phyloP scores from a whole-genome alignment of 2,113 vertebrate species.

The Pao palembangensis region DNA sequence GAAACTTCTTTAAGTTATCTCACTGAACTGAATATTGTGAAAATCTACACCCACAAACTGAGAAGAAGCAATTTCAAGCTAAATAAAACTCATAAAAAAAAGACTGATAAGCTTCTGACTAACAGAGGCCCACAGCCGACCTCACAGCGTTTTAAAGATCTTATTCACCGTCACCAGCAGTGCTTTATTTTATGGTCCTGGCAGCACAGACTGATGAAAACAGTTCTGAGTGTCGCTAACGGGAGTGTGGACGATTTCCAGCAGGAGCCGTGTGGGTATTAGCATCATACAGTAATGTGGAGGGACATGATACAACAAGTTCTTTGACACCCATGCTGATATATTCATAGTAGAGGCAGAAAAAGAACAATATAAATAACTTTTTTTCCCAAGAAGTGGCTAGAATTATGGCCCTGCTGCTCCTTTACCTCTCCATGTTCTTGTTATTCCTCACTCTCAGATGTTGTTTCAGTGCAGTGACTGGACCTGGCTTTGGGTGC shows the following conservation, averaged over 20 bases:
- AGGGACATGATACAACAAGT: not conserved
- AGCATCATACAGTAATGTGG: not conserved
- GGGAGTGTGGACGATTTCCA: constrained; percentile 19
- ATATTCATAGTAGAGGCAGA: constrained; percentile 35
- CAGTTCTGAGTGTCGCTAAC: constrained; percentile 1
- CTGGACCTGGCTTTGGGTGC: constrained; percentile 32
- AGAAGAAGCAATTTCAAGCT: no score
- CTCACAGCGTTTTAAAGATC: not conserved
- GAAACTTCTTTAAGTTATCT: no score
- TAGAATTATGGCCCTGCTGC: constrained; percentile 1
- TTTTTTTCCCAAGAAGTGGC: constrained; percentile 13
- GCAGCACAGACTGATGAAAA: constrained; percentile 13
- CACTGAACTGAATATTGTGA: no score
- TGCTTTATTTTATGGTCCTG: not conserved
- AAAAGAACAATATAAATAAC: constrained; percentile 34
- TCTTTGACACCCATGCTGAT: constrained; percentile 21
- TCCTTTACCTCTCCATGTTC: constrained; percentile 4
- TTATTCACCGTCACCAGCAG: not conserved
- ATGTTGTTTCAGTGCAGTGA: constrained; percentile 25
- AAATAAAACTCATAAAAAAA: no score
- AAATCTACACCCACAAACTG: not conserved
- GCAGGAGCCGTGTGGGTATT: not conserved
- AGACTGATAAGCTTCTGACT: no score
- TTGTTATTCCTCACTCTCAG: constrained; percentile 22
- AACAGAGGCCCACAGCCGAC: not conserved